Percentiles rank a stretch among this genome's conserved stretches.
Evolutionary conservation across 2,888 invertebrate species (phyloP).

Genomic region (Chouioia cunea): DNA sequence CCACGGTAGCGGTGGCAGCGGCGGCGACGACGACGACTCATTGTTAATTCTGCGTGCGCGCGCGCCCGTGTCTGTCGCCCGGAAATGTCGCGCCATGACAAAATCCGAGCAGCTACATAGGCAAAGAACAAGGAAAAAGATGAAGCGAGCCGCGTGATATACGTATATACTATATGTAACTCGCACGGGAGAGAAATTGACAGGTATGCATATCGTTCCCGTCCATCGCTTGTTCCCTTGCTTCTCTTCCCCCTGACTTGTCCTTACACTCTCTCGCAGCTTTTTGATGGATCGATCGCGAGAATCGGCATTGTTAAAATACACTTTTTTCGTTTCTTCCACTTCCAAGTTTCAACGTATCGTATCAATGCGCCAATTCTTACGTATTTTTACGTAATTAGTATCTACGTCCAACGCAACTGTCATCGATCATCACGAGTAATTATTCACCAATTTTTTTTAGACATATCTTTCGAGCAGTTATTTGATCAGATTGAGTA

Average conservation of each 20-base stretch:
- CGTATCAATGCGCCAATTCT: too few species aligned
- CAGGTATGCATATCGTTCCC: slow-evolving; percentile 18
- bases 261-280: neutral
- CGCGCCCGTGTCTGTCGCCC: slow-evolving; percentile 18
- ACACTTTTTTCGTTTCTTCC: too few species aligned
- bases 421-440: too few species aligned
- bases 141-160: neutral
- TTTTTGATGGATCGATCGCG: slow-evolving; percentile 6
- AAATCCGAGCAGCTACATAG: slow-evolving; percentile 26
- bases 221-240: slow-evolving; percentile 3
- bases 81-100: slow-evolving; percentile 40
- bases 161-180: too few species aligned
- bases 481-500: too few species aligned
- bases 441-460: too few species aligned
- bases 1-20: too few species aligned
- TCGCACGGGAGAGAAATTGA: neutral
- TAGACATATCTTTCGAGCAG: too few species aligned
- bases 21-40: neutral
- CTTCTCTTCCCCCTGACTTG: slow-evolving; percentile 1
- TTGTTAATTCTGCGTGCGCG: slow-evolving; percentile 34
- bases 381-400: too few species aligned
- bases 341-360: too few species aligned
- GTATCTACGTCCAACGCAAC: too few species aligned
- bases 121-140: neutral
- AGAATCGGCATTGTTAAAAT: neutral